Evolutionary conservation across 1,140 invertebrate genomes (phyloP).

Genomic region (Dufourea novaeangliae): DNA sequence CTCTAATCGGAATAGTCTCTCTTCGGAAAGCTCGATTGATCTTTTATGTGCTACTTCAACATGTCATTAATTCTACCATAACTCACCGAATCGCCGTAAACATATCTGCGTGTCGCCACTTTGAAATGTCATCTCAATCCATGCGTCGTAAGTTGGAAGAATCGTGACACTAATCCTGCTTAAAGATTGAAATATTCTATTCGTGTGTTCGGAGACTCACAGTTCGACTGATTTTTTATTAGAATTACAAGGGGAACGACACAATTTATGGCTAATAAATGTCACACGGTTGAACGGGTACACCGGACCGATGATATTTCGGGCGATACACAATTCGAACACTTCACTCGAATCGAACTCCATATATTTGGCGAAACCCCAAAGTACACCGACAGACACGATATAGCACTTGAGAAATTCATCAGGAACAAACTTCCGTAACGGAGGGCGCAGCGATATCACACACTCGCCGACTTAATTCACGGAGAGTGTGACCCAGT

Average conservation of each 20-base stretch:
- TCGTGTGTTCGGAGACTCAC: neutral
- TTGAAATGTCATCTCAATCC: conserved; percentile 60
- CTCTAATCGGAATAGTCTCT: neutral
- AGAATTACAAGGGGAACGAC: neutral
- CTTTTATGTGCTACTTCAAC: neutral
- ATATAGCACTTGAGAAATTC: neutral
- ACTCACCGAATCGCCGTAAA: conserved; percentile 59
- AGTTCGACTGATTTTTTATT: conserved; percentile 17
- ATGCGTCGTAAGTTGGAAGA: conserved; percentile 39
- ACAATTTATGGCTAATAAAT: conserved; percentile 31
- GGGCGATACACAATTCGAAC: neutral
- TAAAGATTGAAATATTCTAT: conserved; percentile 13
- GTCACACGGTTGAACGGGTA: neutral
- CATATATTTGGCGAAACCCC: neutral
- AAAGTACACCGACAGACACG: neutral
- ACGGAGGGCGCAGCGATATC: neutral
- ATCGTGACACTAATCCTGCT: conserved; percentile 50
- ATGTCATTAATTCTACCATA: conserved; percentile 37
- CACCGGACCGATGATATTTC: conserved; percentile 2
- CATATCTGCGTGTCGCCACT: conserved; percentile 58
- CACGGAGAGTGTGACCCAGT: neutral
- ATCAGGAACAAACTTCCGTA: neutral
- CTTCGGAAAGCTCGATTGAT: conserved; percentile 20
- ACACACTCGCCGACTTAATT: neutral
- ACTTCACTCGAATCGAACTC: neutral